Conservation (phyloP, 1,140 invertebrate species). For the Plutomurus gul region DNA sequence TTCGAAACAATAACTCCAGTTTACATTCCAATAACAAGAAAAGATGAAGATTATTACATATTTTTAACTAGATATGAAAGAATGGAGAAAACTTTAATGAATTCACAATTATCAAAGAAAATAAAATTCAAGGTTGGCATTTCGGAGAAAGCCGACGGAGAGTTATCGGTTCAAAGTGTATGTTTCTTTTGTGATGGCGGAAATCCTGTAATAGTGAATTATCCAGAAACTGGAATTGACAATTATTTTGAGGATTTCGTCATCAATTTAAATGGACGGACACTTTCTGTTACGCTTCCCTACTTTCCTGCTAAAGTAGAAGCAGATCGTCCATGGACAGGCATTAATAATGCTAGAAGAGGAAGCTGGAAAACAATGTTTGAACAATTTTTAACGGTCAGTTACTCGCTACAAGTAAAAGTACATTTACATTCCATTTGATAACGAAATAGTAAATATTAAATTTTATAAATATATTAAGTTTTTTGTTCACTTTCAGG, state of each 20-base stretch:
- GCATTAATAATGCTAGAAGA: not conserved
- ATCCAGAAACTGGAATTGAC: not conserved
- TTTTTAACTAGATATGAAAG: conserved; percentile 4
- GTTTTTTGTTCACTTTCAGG: not conserved
- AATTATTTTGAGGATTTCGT: conserved; percentile 11
- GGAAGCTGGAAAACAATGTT: conserved; percentile 16
- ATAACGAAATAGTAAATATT: not conserved
- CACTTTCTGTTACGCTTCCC: not conserved
- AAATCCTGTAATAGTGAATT: not conserved
- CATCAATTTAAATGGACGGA: conserved; percentile 31
- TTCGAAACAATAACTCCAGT: conserved; percentile 32
- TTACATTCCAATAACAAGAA: conserved; percentile 38
- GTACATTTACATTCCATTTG: no score
- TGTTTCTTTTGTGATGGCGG: conserved; percentile 17
- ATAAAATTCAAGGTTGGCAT: conserved; percentile 40
- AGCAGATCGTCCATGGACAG: not conserved
- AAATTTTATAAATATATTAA: not conserved
- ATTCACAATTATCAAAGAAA: conserved; percentile 11
- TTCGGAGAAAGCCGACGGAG: not conserved
- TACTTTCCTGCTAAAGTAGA: not conserved
- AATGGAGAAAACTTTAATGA: not conserved
- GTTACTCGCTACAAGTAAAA: no score
- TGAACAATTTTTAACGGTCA: conserved; percentile 1
- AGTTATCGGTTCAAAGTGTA: not conserved
- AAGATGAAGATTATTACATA: conserved; percentile 41